Percentiles rank a stretch among this genome's conserved stretches.
phyloP scores from a whole-genome alignment of 2,797 vertebrate genomes.

The Periophthalmus magnuspinnatus region DNA sequence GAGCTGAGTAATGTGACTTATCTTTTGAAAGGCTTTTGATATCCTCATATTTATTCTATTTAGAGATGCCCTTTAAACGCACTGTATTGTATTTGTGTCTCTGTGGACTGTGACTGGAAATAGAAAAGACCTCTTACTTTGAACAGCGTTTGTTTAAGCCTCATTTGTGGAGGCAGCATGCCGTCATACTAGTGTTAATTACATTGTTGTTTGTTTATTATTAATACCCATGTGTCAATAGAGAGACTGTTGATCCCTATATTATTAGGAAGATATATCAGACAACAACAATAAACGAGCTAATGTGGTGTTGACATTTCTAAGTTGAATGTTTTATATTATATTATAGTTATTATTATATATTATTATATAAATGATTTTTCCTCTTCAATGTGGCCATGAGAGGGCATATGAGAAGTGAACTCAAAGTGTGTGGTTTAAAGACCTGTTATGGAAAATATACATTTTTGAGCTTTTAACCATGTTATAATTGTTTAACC shows the following conservation, averaged over 20 bases:
- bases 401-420: neutral
- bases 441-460: too few species aligned
- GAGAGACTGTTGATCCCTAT: neutral
- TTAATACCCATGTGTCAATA: slow-evolving; percentile 6
- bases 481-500: too few species aligned
- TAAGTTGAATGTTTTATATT: neutral
- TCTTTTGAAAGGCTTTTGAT: neutral
- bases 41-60: neutral
- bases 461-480: too few species aligned
- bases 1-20: neutral
- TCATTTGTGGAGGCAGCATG: slow-evolving; percentile 5
- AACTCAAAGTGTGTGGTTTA: neutral
- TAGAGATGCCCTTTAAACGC: neutral
- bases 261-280: neutral
- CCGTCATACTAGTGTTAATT: slow-evolving; percentile 3
- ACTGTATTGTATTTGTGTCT: neutral
- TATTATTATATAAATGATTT: neutral
- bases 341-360: too few species aligned
- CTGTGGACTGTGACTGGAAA: neutral
- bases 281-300: neutral
- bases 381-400: neutral
- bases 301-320: neutral
- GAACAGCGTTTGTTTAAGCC: neutral
- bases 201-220: slow-evolving; percentile 4
- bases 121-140: slow-evolving; percentile 2